Evolutionary conservation across 2,797 vertebrate species (phyloP).

Genomic region (Clarias platycephalus): DNA sequence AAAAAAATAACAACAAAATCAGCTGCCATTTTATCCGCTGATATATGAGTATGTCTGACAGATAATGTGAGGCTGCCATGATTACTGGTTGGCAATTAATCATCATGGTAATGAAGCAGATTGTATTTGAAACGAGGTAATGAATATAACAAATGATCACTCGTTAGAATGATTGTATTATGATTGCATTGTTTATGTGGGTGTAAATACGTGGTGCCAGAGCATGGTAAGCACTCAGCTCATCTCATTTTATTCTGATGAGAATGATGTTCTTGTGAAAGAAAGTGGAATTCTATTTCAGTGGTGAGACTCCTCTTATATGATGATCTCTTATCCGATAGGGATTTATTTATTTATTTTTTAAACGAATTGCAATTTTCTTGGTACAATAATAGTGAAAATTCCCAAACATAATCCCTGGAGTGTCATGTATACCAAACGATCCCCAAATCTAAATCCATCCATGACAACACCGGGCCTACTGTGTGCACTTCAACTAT

Average conservation of each 20-base stretch:
- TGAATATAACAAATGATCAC: background rate
- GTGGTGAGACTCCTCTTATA: background rate
- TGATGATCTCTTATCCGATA: background rate
- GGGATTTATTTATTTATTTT: background rate
- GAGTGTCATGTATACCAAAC: background rate
- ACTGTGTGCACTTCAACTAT: conserved; percentile 12
- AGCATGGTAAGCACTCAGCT: no score
- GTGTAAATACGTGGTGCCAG: background rate
- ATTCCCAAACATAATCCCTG: background rate
- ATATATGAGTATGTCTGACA: background rate
- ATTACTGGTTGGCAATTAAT: background rate
- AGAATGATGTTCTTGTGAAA: background rate
- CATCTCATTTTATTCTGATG: background rate
- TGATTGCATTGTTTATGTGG: background rate
- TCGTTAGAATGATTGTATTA: background rate
- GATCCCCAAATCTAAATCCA: background rate
- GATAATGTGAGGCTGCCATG: background rate
- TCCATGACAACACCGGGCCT: background rate
- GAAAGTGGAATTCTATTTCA: background rate
- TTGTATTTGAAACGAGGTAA: background rate
- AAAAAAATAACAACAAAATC: background rate
- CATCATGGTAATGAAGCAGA: background rate
- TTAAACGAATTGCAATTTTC: background rate
- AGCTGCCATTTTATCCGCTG: background rate
- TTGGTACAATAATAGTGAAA: background rate